phyloP scores from a whole-genome alignment of 2,888 invertebrate species.

The Harpagoxenus sublaevis region DNA sequence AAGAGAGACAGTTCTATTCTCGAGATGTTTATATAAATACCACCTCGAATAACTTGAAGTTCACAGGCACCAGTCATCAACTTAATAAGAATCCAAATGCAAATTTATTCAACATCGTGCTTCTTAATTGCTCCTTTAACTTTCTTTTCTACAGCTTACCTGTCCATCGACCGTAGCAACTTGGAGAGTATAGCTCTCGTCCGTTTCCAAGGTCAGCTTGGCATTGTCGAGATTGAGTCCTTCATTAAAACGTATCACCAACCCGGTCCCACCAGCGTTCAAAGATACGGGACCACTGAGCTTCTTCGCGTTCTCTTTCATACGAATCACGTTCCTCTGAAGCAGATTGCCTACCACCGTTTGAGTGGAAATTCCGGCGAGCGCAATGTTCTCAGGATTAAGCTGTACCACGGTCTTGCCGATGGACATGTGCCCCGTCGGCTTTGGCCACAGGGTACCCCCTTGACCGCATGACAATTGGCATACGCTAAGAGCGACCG shows the following conservation, averaged over 20 bases:
- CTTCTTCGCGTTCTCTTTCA: conserved; percentile 64
- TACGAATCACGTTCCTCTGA: conserved; percentile 73
- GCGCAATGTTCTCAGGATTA: conserved; percentile 87
- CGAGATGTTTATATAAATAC: background rate
- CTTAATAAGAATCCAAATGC: background rate
- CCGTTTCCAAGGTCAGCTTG: conserved; percentile 87
- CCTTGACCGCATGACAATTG: conserved; percentile 89
- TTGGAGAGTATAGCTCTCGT: conserved; percentile 88
- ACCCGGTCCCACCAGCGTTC: conserved; percentile 66
- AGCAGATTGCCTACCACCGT: conserved; percentile 80
- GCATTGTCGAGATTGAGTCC: conserved; percentile 57
- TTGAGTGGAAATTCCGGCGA: conserved; percentile 77
- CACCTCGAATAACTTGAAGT: background rate
- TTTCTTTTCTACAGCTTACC: conserved; percentile 66
- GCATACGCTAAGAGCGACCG: conserved; percentile 87
- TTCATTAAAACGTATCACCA: conserved; percentile 74
- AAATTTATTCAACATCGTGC: conserved; percentile 15
- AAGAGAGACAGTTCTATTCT: background rate
- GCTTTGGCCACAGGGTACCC: conserved; percentile 90
- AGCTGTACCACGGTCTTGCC: conserved; percentile 87
- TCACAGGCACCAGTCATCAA: background rate
- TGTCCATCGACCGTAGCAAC: conserved; percentile 52
- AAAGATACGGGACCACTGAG: background rate
- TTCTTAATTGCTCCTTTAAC: background rate
- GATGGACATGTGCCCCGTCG: conserved; percentile 88